Conservation (phyloP, 2,888 invertebrate genomes). For the Melitaea athalia region DNA sequence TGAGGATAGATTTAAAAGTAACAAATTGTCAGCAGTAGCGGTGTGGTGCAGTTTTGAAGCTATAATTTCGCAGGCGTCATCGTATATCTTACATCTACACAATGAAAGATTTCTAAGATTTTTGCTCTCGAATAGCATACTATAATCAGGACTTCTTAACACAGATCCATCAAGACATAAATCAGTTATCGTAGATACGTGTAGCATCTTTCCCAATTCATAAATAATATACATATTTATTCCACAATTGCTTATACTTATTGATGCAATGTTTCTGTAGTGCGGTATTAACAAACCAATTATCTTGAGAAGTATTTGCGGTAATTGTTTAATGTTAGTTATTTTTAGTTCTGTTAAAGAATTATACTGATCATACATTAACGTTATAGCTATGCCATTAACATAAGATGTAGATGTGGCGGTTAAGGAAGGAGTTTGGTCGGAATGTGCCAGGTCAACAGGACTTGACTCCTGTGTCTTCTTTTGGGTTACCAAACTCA, state of each 20-base stretch:
- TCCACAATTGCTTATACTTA: slow-evolving; percentile 48
- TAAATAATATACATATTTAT: slow-evolving; percentile 51
- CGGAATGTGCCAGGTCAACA: neutral
- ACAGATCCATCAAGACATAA: slow-evolving; percentile 55
- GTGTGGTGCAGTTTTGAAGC: slow-evolving; percentile 46
- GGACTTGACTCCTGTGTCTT: neutral
- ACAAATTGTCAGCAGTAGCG: slow-evolving; percentile 50
- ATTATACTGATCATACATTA: slow-evolving; percentile 48
- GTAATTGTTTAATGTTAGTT: slow-evolving; percentile 41
- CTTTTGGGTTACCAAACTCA: slow-evolving; percentile 29
- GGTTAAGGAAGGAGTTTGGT: neutral
- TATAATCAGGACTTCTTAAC: slow-evolving; percentile 49
- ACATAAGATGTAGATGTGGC: slow-evolving; percentile 23
- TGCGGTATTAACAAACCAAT: slow-evolving; percentile 48
- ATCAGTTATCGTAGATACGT: slow-evolving; percentile 51
- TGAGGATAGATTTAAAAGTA: slow-evolving; percentile 58
- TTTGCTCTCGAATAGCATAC: slow-evolving; percentile 48
- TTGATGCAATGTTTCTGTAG: slow-evolving; percentile 46
- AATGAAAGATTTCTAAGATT: slow-evolving; percentile 52
- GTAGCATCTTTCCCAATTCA: slow-evolving; percentile 54
- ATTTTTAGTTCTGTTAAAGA: slow-evolving; percentile 52
- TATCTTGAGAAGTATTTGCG: slow-evolving; percentile 51
- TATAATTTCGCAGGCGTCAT: slow-evolving; percentile 50
- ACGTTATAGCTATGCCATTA: slow-evolving; percentile 43
- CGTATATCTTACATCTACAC: slow-evolving; percentile 55